Base-by-base conservation (phyloP, 2,888 invertebrate species). In the Unio pictorum region DNA sequence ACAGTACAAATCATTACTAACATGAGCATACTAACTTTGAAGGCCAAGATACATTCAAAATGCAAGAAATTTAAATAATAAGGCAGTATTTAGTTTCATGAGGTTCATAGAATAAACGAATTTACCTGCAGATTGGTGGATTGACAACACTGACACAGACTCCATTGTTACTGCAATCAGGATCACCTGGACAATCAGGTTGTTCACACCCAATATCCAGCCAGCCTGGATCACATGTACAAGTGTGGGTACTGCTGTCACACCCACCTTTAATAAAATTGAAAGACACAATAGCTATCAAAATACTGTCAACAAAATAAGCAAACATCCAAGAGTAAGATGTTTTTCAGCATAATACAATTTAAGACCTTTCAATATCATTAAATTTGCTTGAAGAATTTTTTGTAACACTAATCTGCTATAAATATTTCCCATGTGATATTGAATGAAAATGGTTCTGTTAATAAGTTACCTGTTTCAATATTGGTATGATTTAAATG, bases 151-250 rank as follows among this genome's bases (percentile, higher is more conserved):
- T 73, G 61, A 75, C 69, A 74, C 84, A 84, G 15, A 30, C 18
- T 6, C 84, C 82, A 61, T 76, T 64, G 30, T 75, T 61, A 58
- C 78, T 79, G 69, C 85, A 85, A 74, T 85, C 82, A 18, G 82
- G 82, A 2, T 73, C 72, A 3, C 85, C 85, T 5, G 85, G 80
- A 72, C 85, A 85, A 65, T 85, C 84, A 20, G 83, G 64, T 11
- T 75, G 57, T 69, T 85, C 84, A 80, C 85, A 85, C 15, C 85
- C 85, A n/a, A 80, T 68, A 23, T 76, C 81, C 54, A 67, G 70
- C 85, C 85, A 85, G 34, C 84, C 85, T 7, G 77, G 76, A 18
- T 79, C 54, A 76, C 85, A 85, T 7, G 80, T 83, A 67, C 85
- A 85, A 5, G 62, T 67, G 66, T 81, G 80, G 28, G 73, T 71